phyloP scores from a whole-genome alignment of 1,140 invertebrate species.

The Thereuonema tuberculata region DNA sequence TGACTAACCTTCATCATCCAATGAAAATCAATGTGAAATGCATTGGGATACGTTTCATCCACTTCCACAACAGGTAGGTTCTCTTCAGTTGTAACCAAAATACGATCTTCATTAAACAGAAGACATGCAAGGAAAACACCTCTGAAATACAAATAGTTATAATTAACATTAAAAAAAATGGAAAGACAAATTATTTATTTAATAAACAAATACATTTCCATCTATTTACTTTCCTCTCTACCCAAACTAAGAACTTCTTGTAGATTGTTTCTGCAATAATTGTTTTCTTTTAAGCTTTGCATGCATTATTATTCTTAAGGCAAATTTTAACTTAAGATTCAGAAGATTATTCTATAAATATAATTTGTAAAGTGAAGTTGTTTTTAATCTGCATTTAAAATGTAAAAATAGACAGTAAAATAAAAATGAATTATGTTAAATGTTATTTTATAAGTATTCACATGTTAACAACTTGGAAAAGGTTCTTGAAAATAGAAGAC shows the following conservation, averaged over 20 bases:
- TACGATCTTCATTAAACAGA: constrained; percentile 84
- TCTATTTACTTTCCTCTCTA: constrained; percentile 14
- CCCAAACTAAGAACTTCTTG: neutral
- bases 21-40: constrained; percentile 83
- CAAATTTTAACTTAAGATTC: too few relatives aligned
- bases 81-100: constrained; percentile 90
- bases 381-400: too few relatives aligned
- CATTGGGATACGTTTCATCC: constrained; percentile 84
- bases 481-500: too few relatives aligned
- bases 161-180: constrained; percentile 7
- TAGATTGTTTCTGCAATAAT: neutral
- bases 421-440: too few relatives aligned
- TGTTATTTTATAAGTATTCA: too few relatives aligned
- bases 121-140: constrained; percentile 85
- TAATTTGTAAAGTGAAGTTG: too few relatives aligned
- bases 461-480: too few relatives aligned
- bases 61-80: constrained; percentile 91
- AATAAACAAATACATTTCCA: neutral
- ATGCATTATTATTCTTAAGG: too few relatives aligned
- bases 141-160: constrained; percentile 37
- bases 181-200: neutral
- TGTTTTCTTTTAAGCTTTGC: too few relatives aligned
- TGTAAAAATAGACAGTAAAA: too few relatives aligned
- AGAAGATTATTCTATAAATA: too few relatives aligned
- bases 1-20: constrained; percentile 94